These are phyloP conservation scores for Chelonoidis abingdonii DNA, from an alignment of 2,113 vertebrate genomes.

Conservation along the genomic window DNA sequence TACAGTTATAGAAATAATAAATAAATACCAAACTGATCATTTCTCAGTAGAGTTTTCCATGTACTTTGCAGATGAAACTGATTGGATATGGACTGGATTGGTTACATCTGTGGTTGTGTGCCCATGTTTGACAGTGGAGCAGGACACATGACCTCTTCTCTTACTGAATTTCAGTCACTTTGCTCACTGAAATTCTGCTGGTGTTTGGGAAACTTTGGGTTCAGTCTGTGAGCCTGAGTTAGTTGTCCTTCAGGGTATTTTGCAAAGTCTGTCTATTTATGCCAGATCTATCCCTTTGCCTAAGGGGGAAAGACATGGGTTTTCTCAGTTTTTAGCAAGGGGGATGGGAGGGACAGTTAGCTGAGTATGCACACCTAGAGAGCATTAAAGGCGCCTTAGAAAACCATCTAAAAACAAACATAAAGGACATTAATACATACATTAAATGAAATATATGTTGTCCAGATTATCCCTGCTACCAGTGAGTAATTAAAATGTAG, in stretches of 20 bases:
- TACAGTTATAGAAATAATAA: background rate
- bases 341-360: background rate
- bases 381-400: background rate
- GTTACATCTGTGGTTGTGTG: background rate
- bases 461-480: constrained; percentile 2
- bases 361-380: background rate
- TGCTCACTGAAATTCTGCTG: background rate
- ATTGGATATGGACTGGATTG: background rate
- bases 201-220: background rate
- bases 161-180: background rate
- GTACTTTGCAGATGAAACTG: background rate
- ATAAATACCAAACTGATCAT: background rate
- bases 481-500: constrained; percentile 56
- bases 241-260: constrained; percentile 17
- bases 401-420: background rate
- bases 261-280: background rate
- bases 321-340: background rate
- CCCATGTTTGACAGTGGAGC: background rate
- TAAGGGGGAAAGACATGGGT: background rate
- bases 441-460: background rate
- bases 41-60: accelerated
- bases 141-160: background rate
- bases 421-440: background rate
- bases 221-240: background rate
- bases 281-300: background rate